Base-by-base conservation (phyloP, 1,140 invertebrate species). In the Paraescarpia echinospica region DNA sequence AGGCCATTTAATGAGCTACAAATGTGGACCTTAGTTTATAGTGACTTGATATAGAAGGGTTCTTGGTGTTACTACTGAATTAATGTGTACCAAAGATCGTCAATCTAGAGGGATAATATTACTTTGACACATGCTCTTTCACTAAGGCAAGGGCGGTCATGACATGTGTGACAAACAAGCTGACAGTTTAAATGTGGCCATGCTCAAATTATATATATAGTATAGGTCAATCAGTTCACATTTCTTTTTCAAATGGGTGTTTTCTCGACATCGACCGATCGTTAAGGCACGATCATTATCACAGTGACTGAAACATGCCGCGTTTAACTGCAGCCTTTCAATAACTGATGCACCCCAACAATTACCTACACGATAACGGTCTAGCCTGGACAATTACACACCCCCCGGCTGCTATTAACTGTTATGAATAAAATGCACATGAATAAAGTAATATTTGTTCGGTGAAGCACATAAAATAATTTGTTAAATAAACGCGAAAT, bases 221-320 rank as follows among this genome's bases (percentile, higher is more conserved):
- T 77, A 4, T 18, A 77, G 59, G 59, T 77, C 59, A 27, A 77
- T 31, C 27, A 77, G 59, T 18, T 77, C 59, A 77, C 59, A 77
- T 77, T 77, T 77, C 59, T 77, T 77, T 77, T 77, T 77, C 59
- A 77, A 77, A 31, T 77, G 59, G 59, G 59, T 77, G 59, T 77
- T 77, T 77, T 77, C 59, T 77, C 2, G 59, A 77, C 59, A 77
- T 77, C 22, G 59, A 12, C 4, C 27, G 59, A 77, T 77, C 22
- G 59, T 77, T 77, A 77, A 77, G 59, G 12, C 22, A 27, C 22
- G 59, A 77, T 77, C 59, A 77, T 77, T 77, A 77, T 77, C 59
- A 77, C 4, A 4, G 59, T 77, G 59, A 77, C 59, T 77, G 59
- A 77, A 77, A 77, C 59, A 77, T 77, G 59, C 59, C 22, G 27